These are phyloP conservation scores for Andrena hattorfiana DNA, from an alignment of 2,888 invertebrate genomes.

Conservation along the genomic window DNA sequence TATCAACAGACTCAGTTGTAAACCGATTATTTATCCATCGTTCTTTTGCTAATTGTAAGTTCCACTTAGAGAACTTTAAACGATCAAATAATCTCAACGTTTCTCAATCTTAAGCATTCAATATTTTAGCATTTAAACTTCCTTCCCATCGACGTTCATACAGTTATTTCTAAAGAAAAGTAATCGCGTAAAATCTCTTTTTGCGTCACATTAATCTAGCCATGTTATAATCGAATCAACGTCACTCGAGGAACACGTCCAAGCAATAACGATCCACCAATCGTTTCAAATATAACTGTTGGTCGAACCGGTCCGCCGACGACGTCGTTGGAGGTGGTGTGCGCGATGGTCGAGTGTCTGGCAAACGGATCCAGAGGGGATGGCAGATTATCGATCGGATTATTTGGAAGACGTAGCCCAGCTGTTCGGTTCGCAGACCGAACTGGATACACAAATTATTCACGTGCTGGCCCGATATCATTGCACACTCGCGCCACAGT, in stretches of 20 bases:
- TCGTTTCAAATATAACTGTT: not conserved
- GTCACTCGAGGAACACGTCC: not conserved
- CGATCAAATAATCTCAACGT: too few relatives aligned
- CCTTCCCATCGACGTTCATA: too few relatives aligned
- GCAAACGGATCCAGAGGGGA: constrained; percentile 18
- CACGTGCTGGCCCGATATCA: constrained; percentile 40
- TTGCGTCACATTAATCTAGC: not conserved
- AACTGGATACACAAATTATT: constrained; percentile 63
- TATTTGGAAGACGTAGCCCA: constrained; percentile 61
- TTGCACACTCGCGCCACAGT: constrained; percentile 4
- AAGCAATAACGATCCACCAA: not conserved
- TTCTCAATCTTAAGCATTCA: too few relatives aligned
- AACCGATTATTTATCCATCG: too few relatives aligned
- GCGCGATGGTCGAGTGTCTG: constrained; percentile 27
- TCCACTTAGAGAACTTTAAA: too few relatives aligned
- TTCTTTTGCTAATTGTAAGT: too few relatives aligned
- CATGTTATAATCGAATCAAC: not conserved
- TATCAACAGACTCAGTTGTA: too few relatives aligned
- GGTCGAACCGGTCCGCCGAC: constrained; percentile 29
- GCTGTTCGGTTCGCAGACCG: constrained; percentile 60
- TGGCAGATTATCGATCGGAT: constrained; percentile 61
- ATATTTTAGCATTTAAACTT: too few relatives aligned
- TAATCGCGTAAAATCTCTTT: not conserved
- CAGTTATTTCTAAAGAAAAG: too few relatives aligned
- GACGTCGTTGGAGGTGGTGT: constrained; percentile 35